Percentiles rank a stretch among this genome's conserved stretches.
These are phyloP conservation scores for Rhinolophus ferrumequinum DNA, from an alignment of 2,113 vertebrate genomes.

Conservation along the genomic window DNA sequence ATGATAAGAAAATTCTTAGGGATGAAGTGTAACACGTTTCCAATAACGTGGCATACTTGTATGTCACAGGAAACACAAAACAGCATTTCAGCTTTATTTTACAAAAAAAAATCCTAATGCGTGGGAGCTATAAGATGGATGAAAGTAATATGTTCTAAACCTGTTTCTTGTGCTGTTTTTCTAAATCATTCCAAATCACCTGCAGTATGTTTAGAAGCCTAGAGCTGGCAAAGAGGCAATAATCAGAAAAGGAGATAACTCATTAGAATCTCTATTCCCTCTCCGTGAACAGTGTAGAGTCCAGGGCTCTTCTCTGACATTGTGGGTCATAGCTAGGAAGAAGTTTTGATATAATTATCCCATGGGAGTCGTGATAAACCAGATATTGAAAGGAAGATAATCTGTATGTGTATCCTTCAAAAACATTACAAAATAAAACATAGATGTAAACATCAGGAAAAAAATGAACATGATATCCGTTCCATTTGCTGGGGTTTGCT, in stretches of 20 bases:
- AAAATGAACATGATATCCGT: background rate
- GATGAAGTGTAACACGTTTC: background rate
- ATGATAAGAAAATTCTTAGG: background rate
- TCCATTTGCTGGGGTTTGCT: background rate
- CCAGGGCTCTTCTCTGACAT: background rate
- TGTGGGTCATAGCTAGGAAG: background rate
- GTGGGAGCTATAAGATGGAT: background rate
- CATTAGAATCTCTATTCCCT: background rate
- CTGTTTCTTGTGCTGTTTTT: background rate
- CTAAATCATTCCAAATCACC: background rate
- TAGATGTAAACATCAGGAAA: background rate
- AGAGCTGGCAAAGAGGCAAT: background rate
- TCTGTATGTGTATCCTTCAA: background rate
- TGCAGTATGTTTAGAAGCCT: background rate
- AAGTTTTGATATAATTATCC: background rate
- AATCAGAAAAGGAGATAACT: background rate
- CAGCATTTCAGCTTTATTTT: background rate
- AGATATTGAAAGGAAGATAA: background rate
- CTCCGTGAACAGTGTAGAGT: background rate
- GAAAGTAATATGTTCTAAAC: background rate
- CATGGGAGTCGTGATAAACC: background rate
- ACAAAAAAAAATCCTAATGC: background rate
- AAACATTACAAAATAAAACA: background rate
- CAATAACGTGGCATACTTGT: background rate
- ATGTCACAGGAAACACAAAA: background rate